Percentiles rank a stretch among this genome's conserved stretches.
Conservation (phyloP, 2,113 vertebrate species). For the Orthonyx spaldingii region DNA sequence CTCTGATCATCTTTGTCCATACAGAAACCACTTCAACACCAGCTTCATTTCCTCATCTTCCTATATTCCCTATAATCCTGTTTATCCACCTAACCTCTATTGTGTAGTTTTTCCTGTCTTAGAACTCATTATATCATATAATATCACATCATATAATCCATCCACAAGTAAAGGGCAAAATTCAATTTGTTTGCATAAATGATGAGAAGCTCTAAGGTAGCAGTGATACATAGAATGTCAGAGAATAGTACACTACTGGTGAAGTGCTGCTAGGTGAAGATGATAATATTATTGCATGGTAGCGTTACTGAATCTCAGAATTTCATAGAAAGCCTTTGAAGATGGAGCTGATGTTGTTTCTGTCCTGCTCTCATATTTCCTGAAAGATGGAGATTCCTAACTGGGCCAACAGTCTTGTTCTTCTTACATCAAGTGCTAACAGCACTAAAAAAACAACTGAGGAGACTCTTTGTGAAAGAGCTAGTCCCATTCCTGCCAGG, state of each 20-base stretch:
- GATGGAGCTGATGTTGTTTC: neutral
- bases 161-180: neutral
- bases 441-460: neutral
- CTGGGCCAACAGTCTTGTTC: neutral
- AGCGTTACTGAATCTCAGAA: neutral
- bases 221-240: neutral
- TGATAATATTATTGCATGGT: neutral
- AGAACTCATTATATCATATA: neutral
- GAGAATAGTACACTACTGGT: neutral
- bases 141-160: neutral
- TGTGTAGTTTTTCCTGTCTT: neutral
- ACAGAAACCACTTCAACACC: rapidly evolving
- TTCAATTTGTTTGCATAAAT: neutral
- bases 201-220: neutral
- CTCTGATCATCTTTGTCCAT: too few species aligned
- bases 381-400: neutral
- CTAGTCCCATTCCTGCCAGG: neutral
- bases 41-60: neutral
- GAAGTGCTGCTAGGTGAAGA: neutral
- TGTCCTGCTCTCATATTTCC: neutral
- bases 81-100: neutral
- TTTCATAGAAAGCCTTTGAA: neutral
- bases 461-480: neutral
- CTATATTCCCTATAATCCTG: neutral
- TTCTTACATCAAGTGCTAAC: neutral